Base-by-base conservation (phyloP, 2,797 vertebrate species). In the Geotrypetes seraphini region DNA sequence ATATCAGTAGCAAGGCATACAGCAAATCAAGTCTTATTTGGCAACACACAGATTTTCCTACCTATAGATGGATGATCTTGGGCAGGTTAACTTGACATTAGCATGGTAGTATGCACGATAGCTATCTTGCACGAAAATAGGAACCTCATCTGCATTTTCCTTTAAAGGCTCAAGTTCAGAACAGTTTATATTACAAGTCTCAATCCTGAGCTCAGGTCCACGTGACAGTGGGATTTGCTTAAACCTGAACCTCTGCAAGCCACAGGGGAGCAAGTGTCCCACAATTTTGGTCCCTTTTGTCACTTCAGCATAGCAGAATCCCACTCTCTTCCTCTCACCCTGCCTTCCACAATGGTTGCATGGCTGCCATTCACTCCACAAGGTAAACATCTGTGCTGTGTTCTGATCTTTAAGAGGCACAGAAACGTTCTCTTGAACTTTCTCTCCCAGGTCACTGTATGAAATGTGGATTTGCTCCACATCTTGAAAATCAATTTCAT, bases 11-110 rank as follows among this genome's bases (percentile, higher is more conserved):
- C 16, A 29, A n/a, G n/a, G 18, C 5, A 12, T n/a, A 7, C 8
- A n/a, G 11, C 10, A 13, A 10, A 7, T 6, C 4, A 10, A 4
- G 8, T 5, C 7, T 10, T 13, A 20, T 12, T n/a, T 10, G 13
- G 13, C 3, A 10, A 4, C 3, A 3, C 12, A 14, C 7, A 7
- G 28, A 16, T 10, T 9, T 44, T 12, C 12, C 11, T 50, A 69
- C 67, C 51, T 69, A 56, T 68, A 72, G n/a, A 68, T 52, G 25
- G 65, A 71, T 12, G 65, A 45, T 5, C 33, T 27, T 19, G 65
- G 65, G 19, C 65, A 76, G 19, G 10, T 50, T 8, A 76, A 49
- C 35, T 25, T 33, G 9, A 9, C 25, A 6, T n/a, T 12, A 2
- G 20, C 7, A 6, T 40, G 32, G 21, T 31, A 30, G 14, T 25